Evolutionary conservation across 2,888 invertebrate species (phyloP).

Genomic region (Lymantria monacha): DNA sequence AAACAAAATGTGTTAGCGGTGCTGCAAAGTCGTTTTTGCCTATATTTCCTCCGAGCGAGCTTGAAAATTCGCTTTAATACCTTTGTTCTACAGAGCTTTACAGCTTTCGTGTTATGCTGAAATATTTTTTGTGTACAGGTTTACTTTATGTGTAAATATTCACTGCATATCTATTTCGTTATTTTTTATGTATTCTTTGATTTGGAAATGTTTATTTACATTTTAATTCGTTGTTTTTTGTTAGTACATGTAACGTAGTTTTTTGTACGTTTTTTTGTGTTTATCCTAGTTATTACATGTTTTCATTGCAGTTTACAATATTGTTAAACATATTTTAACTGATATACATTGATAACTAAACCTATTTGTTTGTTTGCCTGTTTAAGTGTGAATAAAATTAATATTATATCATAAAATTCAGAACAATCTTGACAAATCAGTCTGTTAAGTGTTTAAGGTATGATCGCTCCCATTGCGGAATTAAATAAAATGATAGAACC

Average conservation of each 20-base stretch:
- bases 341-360: not conserved
- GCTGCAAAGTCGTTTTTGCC: slow-evolving; percentile 65
- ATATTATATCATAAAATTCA: slow-evolving; percentile 14
- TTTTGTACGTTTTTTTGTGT: not conserved
- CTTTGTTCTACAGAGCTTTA: slow-evolving; percentile 77
- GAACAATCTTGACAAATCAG: slow-evolving; percentile 45
- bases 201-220: slow-evolving; percentile 10
- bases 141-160: slow-evolving; percentile 57
- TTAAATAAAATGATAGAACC: slow-evolving; percentile 74
- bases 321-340: not conserved
- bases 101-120: slow-evolving; percentile 65
- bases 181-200: slow-evolving; percentile 34
- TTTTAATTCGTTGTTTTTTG: slow-evolving; percentile 11
- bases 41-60: slow-evolving; percentile 64
- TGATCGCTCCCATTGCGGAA: slow-evolving; percentile 73
- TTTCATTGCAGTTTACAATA: not conserved
- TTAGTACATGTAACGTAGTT: slow-evolving; percentile 1
- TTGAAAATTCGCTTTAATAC: slow-evolving; percentile 78
- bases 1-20: slow-evolving; percentile 76
- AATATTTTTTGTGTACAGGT: slow-evolving; percentile 59
- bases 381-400: not conserved
- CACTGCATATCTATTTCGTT: slow-evolving; percentile 45
- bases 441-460: slow-evolving; percentile 54
- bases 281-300: not conserved
- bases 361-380: not conserved